Percentiles rank a stretch among this genome's conserved stretches.
Conservation (phyloP, 1,140 invertebrate species). For the Brachionus angularis region DNA sequence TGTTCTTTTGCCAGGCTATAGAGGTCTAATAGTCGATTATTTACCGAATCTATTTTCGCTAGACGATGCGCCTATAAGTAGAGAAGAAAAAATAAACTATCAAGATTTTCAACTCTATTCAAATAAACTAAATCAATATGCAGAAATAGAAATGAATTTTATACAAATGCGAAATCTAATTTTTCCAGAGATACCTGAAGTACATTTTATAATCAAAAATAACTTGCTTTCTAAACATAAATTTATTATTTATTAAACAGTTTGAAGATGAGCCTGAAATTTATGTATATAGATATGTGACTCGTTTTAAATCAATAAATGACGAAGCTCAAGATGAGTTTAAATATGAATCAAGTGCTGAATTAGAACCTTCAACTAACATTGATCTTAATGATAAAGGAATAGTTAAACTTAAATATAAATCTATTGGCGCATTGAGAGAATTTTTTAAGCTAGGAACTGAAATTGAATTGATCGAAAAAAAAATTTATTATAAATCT, state of each 20-base stretch:
- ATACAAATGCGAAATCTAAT: conserved; percentile 1
- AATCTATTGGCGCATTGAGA: not conserved
- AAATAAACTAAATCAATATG: conserved; percentile 2
- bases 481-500: conserved; percentile 11
- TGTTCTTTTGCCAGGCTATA: conserved; percentile 25
- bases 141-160: conserved; percentile 18
- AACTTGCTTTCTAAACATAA: not conserved
- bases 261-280: conserved; percentile 36
- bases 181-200: conserved; percentile 28
- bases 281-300: conserved; percentile 19
- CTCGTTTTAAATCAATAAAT: not conserved
- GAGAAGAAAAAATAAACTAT: conserved; percentile 38
- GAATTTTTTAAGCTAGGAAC: conserved; percentile 17
- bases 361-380: conserved; percentile 19
- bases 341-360: not conserved
- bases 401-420: conserved; percentile 1
- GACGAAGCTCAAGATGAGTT: not conserved
- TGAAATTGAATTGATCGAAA: conserved; percentile 29
- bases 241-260: conserved; percentile 4
- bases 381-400: conserved; percentile 30
- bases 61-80: conserved; percentile 31
- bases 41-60: conserved; percentile 10
- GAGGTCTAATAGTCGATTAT: conserved; percentile 17
- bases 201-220: not conserved
- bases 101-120: conserved; percentile 11